Percentiles rank a stretch among this genome's conserved stretches.
Evolutionary conservation across 2,888 invertebrate species (phyloP).

Genomic region (Tinea semifulvella): DNA sequence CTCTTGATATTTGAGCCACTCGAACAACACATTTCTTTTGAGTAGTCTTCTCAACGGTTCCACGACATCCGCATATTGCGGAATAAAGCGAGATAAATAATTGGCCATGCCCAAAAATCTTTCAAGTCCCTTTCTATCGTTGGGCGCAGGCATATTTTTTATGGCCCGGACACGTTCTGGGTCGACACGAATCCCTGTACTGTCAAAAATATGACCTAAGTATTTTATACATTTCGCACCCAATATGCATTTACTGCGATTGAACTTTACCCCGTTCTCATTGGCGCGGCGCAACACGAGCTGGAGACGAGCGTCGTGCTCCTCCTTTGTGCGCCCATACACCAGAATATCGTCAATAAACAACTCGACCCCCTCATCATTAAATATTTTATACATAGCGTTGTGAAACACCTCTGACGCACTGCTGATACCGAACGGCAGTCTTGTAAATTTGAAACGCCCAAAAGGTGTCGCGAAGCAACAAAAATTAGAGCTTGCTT

Average conservation of each 20-base stretch:
- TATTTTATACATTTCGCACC: too few species aligned
- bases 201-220: too few species aligned
- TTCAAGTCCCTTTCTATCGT: too few species aligned
- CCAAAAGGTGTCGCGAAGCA: constrained; percentile 13
- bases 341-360: constrained; percentile 16
- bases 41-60: constrained; percentile 15
- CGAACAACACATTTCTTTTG: constrained; percentile 15
- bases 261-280: too few species aligned
- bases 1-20: constrained; percentile 13
- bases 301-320: constrained; percentile 17
- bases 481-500: constrained; percentile 12
- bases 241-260: too few species aligned
- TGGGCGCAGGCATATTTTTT: too few species aligned
- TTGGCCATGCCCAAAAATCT: too few species aligned
- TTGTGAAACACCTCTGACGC: constrained; percentile 18
- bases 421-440: constrained; percentile 11
- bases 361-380: constrained; percentile 15
- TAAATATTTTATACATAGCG: constrained; percentile 19
- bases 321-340: constrained; percentile 14
- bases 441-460: constrained; percentile 6
- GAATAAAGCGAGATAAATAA: constrained; percentile 16
- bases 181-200: too few species aligned
- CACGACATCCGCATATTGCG: constrained; percentile 8
- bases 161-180: too few species aligned
- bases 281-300: too few species aligned